phyloP scores from a whole-genome alignment of 2,113 vertebrate genomes.

The Mungos mungo region DNA sequence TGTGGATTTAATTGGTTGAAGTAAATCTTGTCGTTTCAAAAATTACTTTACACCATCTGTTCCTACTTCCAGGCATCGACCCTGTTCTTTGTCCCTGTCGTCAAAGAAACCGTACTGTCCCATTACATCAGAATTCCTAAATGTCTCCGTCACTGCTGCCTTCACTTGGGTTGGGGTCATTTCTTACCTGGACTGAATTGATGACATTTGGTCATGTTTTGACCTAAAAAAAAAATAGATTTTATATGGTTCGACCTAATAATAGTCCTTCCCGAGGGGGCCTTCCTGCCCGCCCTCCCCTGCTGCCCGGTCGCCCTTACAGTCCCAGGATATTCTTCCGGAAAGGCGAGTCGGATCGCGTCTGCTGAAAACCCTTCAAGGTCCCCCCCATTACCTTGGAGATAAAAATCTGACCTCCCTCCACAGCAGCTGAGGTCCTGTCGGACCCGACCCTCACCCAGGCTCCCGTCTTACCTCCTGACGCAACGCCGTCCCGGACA shows the following conservation, averaged over 20 bases:
- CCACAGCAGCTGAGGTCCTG: background rate
- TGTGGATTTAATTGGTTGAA: background rate
- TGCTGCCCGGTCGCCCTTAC: background rate
- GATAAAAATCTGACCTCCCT: background rate
- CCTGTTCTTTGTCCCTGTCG: background rate
- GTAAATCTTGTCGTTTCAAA: background rate
- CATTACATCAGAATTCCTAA: background rate
- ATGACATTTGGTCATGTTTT: too few relatives aligned
- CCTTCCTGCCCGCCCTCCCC: background rate
- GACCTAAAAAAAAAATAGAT: background rate
- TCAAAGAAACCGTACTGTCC: background rate
- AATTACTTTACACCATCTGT: background rate
- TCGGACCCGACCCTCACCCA: too few relatives aligned
- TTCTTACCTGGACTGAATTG: background rate
- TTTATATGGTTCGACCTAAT: too few relatives aligned
- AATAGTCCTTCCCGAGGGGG: background rate
- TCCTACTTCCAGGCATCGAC: background rate
- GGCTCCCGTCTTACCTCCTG: background rate
- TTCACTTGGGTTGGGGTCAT: background rate
- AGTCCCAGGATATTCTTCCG: background rate
- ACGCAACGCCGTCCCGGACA: background rate
- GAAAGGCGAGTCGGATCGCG: background rate
- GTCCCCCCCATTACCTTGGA: background rate
- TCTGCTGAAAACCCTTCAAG: background rate
- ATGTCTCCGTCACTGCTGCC: background rate